Evolutionary conservation across 92 coral and sea anemone genomes (phyloP), one percentile per base, ranked within the genome.

Genomic region (Siderastrea siderea): DNA sequence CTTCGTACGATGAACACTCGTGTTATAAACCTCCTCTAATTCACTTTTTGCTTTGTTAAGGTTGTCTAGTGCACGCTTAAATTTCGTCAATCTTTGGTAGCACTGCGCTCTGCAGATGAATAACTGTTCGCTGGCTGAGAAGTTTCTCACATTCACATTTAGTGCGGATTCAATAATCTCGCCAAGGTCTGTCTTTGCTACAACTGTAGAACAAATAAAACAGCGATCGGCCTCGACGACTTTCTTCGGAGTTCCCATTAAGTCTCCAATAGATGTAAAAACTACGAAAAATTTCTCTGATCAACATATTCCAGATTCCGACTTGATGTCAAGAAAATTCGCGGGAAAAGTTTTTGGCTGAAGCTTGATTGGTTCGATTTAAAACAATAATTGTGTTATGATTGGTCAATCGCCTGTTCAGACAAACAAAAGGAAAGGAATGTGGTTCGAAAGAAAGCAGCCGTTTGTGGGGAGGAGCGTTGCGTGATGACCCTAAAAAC

Each of bases 381-480:
- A 3, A 67, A 67, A 67, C 71, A 69, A 46, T 69, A 9, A 69
- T 4, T 43, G 74, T 69, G 74, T 43, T 69, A 69, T 69, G 74
- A 69, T 47, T 69, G 74, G 54, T 69, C 74, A 79, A 62, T 79
- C 45, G 48, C 15, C 70, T 63, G 70, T 44, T 44, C 70, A 47
- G 52, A 79, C 43, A 49, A 57, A 79, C 84, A 79, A 80, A 43
- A 57, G 72, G 85, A 81, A 67, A 81, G 74, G 71, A 81, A 81
- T 66, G 85, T 64, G 45, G 75, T 61, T 66, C 54, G 48, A 61
- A 61, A 66, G 54, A 14, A 55, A 64, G 85, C 85, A 81, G 85
- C 85, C 62, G 63, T 81, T 81, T 65, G 85, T 81, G 85, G 79
- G 78, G 85, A 81, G 78, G 85, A 67, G 71, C 49, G 49, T 67